Percentiles rank a stretch among this genome's conserved stretches.
These are phyloP conservation scores for Penaeus japonicus DNA, from an alignment of 1,140 invertebrate genomes.

Conservation along the genomic window DNA sequence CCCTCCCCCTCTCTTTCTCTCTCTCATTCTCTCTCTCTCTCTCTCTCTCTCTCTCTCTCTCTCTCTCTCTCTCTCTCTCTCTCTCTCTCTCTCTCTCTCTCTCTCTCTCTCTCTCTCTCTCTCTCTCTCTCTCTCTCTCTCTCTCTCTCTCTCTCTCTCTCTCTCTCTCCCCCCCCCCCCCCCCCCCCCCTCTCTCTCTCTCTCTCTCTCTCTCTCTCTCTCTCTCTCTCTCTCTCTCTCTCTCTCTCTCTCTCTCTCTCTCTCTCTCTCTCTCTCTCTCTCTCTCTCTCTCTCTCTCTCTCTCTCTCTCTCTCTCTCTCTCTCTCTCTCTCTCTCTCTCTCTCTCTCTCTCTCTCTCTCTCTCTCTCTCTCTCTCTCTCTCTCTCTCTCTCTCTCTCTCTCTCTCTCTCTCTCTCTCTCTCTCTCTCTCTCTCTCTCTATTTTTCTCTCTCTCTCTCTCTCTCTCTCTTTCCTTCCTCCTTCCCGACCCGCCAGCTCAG, in stretches of 20 bases:
- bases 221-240: neutral
- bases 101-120: neutral
- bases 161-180: neutral
- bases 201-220: neutral
- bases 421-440: conserved; percentile 1
- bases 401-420: neutral
- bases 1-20: neutral
- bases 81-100: no score
- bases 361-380: neutral
- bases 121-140: neutral
- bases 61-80: no score
- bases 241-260: neutral
- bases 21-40: neutral
- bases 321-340: neutral
- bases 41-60: neutral
- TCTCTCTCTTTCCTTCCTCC: neutral
- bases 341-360: no score
- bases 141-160: neutral
- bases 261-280: neutral
- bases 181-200: neutral
- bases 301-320: neutral
- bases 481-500: no score
- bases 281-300: neutral
- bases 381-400: neutral
- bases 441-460: conserved; percentile 18